Conservation (phyloP, 1,140 invertebrate genomes). For the Eurosta solidaginis region DNA sequence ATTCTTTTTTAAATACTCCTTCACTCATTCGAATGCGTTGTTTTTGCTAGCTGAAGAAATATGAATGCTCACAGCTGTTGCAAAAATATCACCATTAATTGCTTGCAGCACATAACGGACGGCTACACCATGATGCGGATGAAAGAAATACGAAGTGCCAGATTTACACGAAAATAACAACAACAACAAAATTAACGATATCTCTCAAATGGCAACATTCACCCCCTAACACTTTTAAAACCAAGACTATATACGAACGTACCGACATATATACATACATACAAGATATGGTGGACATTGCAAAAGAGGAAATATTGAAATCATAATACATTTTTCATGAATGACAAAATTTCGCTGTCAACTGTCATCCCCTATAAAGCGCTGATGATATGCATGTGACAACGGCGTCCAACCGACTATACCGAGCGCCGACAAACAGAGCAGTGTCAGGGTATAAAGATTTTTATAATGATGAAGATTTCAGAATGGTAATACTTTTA, state of each 20-base stretch:
- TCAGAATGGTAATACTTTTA: too few relatives aligned
- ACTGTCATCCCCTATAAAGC: slow-evolving; percentile 31
- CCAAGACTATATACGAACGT: not conserved
- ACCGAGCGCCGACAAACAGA: not conserved
- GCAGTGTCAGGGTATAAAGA: not conserved
- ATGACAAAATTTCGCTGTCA: slow-evolving; percentile 33
- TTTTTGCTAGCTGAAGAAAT: not conserved
- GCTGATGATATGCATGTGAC: slow-evolving; percentile 20
- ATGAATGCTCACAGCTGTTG: slow-evolving; percentile 29
- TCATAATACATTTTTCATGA: slow-evolving; percentile 35
- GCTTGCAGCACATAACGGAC: slow-evolving; percentile 22
- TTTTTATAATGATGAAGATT: too few relatives aligned
- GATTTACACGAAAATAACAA: not conserved
- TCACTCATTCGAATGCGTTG: not conserved
- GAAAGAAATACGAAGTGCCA: not conserved
- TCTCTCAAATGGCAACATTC: not conserved
- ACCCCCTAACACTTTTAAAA: not conserved
- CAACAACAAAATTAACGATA: slow-evolving; percentile 6
- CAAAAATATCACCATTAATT: slow-evolving; percentile 34
- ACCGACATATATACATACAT: not conserved
- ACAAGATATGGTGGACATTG: too few relatives aligned
- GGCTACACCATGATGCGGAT: not conserved
- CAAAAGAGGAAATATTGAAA: slow-evolving; percentile 26
- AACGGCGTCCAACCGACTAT: slow-evolving; percentile 13
- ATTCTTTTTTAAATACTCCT: not conserved